Conservation (phyloP, 92 coral and sea anemone species). For the Montipora capitata region DNA sequence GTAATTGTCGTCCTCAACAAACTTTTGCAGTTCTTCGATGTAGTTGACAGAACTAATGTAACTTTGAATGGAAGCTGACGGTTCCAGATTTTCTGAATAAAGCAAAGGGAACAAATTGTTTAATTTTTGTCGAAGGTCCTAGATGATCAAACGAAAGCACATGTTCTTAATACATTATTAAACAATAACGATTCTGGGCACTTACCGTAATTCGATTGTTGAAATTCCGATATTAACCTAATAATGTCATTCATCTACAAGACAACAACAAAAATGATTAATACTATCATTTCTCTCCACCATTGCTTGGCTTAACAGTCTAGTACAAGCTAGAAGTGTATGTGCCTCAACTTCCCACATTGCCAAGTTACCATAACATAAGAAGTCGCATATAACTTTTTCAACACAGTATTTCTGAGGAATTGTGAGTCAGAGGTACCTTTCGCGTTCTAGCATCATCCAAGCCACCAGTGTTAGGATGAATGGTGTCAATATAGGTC, state of each 20-base stretch:
- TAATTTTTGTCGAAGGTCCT: not conserved
- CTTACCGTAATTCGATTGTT: conserved; percentile 93
- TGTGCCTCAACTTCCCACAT: too few species aligned
- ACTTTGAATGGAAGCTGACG: conserved; percentile 84
- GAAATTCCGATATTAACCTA: conserved; percentile 94
- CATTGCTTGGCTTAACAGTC: too few species aligned
- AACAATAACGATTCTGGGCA: not conserved
- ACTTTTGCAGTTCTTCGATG: conserved; percentile 97
- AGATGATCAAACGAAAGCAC: not conserved
- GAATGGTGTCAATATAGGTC: conserved; percentile 93
- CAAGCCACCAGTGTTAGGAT: conserved; percentile 97
- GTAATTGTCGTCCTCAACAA: conserved; percentile 96
- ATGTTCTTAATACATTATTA: not conserved
- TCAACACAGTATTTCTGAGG: too few species aligned
- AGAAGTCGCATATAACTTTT: too few species aligned
- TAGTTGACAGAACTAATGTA: conserved; percentile 94
- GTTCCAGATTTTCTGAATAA: conserved; percentile 81
- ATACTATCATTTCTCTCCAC: too few species aligned
- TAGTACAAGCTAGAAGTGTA: too few species aligned
- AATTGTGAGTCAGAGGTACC: conserved; percentile 40
- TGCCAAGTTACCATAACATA: too few species aligned
- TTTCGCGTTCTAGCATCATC: conserved; percentile 93
- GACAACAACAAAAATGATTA: too few species aligned
- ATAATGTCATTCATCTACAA: conserved; percentile 94
- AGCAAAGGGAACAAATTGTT: not conserved